Conservation (phyloP, 2,113 vertebrate genomes). For the Oostethus manadensis region DNA sequence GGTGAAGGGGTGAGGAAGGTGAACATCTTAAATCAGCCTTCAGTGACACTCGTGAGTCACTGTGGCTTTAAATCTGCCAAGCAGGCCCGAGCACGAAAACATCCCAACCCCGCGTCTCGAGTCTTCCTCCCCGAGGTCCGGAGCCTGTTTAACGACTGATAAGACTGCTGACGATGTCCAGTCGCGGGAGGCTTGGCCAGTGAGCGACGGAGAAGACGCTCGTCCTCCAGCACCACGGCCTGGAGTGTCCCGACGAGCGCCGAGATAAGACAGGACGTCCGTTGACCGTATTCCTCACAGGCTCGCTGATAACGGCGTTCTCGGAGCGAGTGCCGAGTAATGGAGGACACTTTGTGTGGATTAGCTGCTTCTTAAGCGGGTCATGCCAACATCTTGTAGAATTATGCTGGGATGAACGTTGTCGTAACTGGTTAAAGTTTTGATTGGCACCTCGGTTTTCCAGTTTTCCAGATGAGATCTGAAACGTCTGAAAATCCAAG, state of each 20-base stretch:
- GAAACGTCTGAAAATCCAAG: no score
- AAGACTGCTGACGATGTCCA: constrained; percentile 73
- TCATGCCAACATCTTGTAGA: no score
- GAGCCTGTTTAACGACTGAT: constrained; percentile 63
- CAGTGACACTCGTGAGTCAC: constrained; percentile 38
- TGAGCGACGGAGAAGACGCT: constrained; percentile 14
- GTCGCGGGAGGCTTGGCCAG: constrained; percentile 48
- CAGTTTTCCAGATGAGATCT: no score
- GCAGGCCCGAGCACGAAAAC: constrained; percentile 24
- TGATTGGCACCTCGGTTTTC: no score
- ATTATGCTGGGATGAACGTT: no score
- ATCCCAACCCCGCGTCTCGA: constrained; percentile 11
- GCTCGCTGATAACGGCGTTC: constrained; percentile 50
- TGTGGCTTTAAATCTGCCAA: constrained; percentile 63
- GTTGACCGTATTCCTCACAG: constrained; percentile 44
- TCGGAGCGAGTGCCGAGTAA: constrained; percentile 46
- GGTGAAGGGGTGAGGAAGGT: constrained; percentile 27
- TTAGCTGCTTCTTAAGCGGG: constrained; percentile 25
- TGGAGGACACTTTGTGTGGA: constrained; percentile 49
- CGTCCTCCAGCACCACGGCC: constrained; percentile 37
- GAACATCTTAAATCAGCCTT: constrained; percentile 47
- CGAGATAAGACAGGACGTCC: constrained; percentile 59
- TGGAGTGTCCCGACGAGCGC: constrained; percentile 42
- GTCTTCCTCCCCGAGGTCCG: constrained; percentile 20
- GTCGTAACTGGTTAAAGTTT: no score